Percentiles rank a stretch among this genome's conserved stretches.
Evolutionary conservation across 2,888 invertebrate species (phyloP).

Genomic region (Ophraella communa): DNA sequence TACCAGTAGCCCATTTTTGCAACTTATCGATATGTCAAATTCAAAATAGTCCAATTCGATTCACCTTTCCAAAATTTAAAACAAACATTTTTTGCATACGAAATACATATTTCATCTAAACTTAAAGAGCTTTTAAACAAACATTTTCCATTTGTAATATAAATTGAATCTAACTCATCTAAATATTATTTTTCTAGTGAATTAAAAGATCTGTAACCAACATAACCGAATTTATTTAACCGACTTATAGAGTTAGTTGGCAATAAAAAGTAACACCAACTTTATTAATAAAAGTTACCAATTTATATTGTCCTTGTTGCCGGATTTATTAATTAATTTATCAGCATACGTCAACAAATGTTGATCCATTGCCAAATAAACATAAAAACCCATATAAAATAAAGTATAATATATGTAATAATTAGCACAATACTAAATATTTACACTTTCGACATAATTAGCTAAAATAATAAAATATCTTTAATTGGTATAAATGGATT

Average conservation of each 20-base stretch:
- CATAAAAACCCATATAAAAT: too few relatives aligned
- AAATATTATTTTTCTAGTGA: neutral
- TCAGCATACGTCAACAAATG: neutral
- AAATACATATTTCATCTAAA: neutral
- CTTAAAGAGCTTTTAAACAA: neutral
- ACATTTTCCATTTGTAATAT: neutral
- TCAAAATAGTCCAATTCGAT: conserved; percentile 11
- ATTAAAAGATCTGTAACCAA: neutral
- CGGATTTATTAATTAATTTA: neutral
- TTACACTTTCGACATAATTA: neutral
- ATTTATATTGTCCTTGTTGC: neutral
- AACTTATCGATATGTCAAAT: conserved; percentile 35
- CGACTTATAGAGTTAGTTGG: neutral
- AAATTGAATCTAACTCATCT: neutral
- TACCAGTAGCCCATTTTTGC: conserved; percentile 35
- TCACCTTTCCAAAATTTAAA: neutral
- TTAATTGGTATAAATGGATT: neutral
- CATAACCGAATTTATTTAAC: neutral
- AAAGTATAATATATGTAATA: too few relatives aligned
- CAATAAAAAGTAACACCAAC: neutral
- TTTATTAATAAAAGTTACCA: neutral
- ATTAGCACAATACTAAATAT: too few relatives aligned
- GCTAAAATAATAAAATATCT: neutral
- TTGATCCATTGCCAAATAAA: neutral
- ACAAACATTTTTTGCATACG: neutral